Percentiles rank a stretch among this genome's conserved stretches.
phyloP scores from a whole-genome alignment of 1,140 invertebrate species.

The Diorhabda elongata region DNA sequence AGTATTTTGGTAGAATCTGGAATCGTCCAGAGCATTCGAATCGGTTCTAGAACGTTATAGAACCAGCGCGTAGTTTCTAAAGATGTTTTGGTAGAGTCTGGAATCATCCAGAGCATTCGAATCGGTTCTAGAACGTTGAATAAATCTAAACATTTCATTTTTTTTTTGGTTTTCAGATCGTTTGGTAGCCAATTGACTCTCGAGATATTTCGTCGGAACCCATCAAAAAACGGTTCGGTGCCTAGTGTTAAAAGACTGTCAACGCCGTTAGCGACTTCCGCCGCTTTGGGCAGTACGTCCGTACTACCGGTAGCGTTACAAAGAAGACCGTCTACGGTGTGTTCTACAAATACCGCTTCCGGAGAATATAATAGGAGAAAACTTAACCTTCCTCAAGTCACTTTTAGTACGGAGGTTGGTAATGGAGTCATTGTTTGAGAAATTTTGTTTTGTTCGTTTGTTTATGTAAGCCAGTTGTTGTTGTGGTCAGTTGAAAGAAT shows the following conservation, averaged over 20 bases:
- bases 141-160: no score
- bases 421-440: constrained; percentile 59
- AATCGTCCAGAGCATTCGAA: no score
- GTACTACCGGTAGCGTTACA: constrained; percentile 40
- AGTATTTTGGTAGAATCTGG: no score
- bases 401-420: constrained; percentile 82
- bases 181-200: constrained; percentile 66
- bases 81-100: no score
- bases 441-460: background rate
- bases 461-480: no score
- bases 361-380: constrained; percentile 56
- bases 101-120: no score
- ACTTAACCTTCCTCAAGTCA: constrained; percentile 71
- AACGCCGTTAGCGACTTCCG: constrained; percentile 31
- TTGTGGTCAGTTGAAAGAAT: no score
- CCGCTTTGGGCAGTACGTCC: constrained; percentile 34
- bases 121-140: no score
- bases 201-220: constrained; percentile 69
- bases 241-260: constrained; percentile 42
- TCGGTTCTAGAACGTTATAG: no score
- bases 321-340: constrained; percentile 53
- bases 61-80: no score
- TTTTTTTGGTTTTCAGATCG: constrained; percentile 49
- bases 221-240: constrained; percentile 47
- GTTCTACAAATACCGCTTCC: constrained; percentile 52